Evolutionary conservation across 2,888 invertebrate species (phyloP).

Genomic region (Leucania comma): DNA sequence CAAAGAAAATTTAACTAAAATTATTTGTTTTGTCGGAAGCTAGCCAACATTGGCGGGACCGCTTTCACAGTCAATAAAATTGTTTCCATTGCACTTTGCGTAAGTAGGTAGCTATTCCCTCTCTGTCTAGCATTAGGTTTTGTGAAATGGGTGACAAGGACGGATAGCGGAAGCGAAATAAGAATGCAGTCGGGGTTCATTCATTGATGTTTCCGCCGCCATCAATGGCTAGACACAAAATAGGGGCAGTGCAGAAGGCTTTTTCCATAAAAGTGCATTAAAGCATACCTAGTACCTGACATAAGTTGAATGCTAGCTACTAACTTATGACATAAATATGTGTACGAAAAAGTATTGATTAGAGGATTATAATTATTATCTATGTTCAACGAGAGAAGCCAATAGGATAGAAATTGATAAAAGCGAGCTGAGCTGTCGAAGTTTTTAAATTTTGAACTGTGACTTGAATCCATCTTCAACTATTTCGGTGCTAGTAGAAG

Average conservation of each 20-base stretch:
- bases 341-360: neutral
- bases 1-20: constrained; percentile 6
- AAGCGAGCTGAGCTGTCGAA: neutral
- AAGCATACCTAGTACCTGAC: no score
- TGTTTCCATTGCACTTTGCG: constrained; percentile 73
- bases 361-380: neutral
- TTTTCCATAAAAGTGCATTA: neutral
- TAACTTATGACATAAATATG: neutral
- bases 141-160: constrained; percentile 72
- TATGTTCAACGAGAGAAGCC: neutral
- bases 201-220: constrained; percentile 83
- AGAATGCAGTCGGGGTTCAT: constrained; percentile 83
- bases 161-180: constrained; percentile 80
- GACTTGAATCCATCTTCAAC: neutral
- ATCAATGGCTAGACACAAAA: constrained; percentile 70
- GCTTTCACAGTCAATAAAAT: constrained; percentile 74
- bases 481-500: neutral
- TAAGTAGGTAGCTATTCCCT: constrained; percentile 63
- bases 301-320: neutral
- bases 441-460: neutral
- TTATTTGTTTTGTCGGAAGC: constrained; percentile 48
- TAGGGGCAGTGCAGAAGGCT: constrained; percentile 40
- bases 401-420: neutral
- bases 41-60: constrained; percentile 63
- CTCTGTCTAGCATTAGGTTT: constrained; percentile 65